A percentile compares a stretch with the other conserved stretches of the same genome.
Conservation (phyloP, 2,888 invertebrate species). For the Malthinus flaveolus region DNA sequence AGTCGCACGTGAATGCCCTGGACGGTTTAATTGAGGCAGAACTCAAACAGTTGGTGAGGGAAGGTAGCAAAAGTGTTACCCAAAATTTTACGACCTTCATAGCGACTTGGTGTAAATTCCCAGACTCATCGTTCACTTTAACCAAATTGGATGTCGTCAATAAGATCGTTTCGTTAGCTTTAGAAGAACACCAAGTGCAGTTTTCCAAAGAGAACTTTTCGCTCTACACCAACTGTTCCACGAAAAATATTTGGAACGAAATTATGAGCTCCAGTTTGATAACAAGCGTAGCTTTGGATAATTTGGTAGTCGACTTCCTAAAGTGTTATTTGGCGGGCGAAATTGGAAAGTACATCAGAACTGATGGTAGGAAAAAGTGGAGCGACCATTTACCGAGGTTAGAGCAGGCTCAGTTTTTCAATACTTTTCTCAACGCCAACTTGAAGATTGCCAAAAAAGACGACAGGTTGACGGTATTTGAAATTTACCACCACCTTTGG, state of each 20-base stretch:
- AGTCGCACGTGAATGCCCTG: background rate
- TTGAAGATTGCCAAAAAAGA: background rate
- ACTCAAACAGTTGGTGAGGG: background rate
- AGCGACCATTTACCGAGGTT: background rate
- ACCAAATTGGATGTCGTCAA: slow-evolving; percentile 3
- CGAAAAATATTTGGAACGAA: background rate
- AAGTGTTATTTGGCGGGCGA: background rate
- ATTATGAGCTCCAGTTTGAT: background rate
- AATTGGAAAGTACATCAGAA: background rate
- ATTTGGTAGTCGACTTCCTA: background rate
- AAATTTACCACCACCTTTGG: background rate
- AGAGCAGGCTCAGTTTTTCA: background rate
- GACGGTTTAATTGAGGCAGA: background rate
- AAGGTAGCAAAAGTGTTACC: background rate
- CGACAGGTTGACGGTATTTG: background rate
- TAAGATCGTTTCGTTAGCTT: background rate
- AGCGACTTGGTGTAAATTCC: background rate
- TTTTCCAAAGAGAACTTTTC: background rate
- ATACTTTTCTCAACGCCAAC: background rate
- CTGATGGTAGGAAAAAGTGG: background rate
- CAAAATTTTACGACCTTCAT: background rate
- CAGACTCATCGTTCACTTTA: background rate
- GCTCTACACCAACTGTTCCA: background rate
- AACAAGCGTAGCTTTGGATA: background rate
- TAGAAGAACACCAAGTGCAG: background rate